Evolutionary conservation across 2,888 invertebrate genomes (phyloP).

Genomic region (Chorisops tibialis): DNA sequence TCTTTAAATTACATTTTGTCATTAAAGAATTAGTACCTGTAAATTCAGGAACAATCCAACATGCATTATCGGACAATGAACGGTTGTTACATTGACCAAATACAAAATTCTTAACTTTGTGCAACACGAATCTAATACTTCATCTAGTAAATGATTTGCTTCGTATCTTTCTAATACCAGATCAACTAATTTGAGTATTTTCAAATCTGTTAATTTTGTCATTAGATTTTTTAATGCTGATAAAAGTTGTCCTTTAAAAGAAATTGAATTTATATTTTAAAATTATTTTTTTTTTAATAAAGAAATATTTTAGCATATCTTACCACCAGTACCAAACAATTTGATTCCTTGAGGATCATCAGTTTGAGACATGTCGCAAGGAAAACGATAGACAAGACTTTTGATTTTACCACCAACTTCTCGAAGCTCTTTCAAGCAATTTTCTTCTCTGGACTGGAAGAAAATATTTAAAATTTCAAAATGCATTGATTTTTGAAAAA

Average conservation of each 20-base stretch:
- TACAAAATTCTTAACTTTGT: conserved; percentile 61
- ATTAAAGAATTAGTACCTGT: conserved; percentile 49
- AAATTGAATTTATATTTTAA: too few relatives aligned
- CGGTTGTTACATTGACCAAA: conserved; percentile 71
- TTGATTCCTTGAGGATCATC: conserved; percentile 61
- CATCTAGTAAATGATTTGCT: conserved; percentile 68
- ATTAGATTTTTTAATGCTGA: conserved; percentile 66
- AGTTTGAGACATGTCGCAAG: conserved; percentile 66
- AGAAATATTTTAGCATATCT: background rate
- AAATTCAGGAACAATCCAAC: conserved; percentile 73
- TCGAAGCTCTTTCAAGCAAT: conserved; percentile 40
- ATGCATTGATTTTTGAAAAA: background rate
- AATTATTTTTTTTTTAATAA: background rate
- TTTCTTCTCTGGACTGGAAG: conserved; percentile 27
- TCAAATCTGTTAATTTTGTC: conserved; percentile 62
- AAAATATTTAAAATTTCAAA: conserved; percentile 27
- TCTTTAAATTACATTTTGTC: background rate
- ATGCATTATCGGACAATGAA: conserved; percentile 67
- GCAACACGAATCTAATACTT: conserved; percentile 64
- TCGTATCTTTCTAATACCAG: conserved; percentile 69
- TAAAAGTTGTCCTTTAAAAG: conserved; percentile 57
- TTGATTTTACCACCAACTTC: conserved; percentile 60
- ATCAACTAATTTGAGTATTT: conserved; percentile 66
- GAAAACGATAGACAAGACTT: conserved; percentile 67
- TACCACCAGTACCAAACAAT: conserved; percentile 74